A percentile compares a stretch with the other conserved stretches of the same genome.
Conservation (phyloP, 2,797 vertebrate genomes). For the Lagodon rhomboides region DNA sequence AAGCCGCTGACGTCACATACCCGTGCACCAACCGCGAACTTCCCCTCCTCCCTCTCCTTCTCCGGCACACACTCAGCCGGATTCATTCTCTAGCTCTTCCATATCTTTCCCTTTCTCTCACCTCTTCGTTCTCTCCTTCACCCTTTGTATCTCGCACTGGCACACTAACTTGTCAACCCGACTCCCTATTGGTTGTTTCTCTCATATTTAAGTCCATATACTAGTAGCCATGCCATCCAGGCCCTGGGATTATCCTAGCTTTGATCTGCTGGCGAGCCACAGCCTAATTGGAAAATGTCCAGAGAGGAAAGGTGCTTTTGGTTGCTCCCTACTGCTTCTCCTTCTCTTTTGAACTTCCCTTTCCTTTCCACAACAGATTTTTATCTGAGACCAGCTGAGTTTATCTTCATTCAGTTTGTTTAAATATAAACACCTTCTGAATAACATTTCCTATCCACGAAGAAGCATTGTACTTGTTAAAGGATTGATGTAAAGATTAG, state of each 20-base stretch:
- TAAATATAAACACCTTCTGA: constrained; percentile 10
- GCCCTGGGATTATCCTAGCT: constrained; percentile 74
- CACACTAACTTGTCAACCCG: constrained; percentile 45
- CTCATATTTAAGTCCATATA: constrained; percentile 50
- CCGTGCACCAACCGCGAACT: constrained; percentile 66
- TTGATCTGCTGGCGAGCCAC: constrained; percentile 71
- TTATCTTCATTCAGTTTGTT: constrained; percentile 13
- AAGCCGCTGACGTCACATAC: constrained; percentile 83
- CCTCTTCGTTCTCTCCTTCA: constrained; percentile 19
- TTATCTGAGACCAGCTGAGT: not conserved
- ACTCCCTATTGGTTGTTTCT: constrained; percentile 28
- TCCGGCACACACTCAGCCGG: constrained; percentile 11
- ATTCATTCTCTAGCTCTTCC: constrained; percentile 42
- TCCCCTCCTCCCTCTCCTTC: constrained; percentile 64
- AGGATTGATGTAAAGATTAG: constrained; percentile 37
- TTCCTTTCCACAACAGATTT: constrained; percentile 33
- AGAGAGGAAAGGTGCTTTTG: constrained; percentile 67
- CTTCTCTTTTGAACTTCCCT: not conserved
- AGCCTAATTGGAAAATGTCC: constrained; percentile 72
- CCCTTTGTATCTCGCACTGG: constrained; percentile 34
- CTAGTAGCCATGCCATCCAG: constrained; percentile 40
- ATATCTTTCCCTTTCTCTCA: constrained; percentile 32
- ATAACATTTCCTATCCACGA: constrained; percentile 27
- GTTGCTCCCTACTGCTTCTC: constrained; percentile 34
- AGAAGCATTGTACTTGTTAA: constrained; percentile 11